Evolutionary conservation across 1,140 invertebrate genomes (phyloP), one percentile per base, ranked within the genome.

Genomic region (Eurosta solidaginis): DNA sequence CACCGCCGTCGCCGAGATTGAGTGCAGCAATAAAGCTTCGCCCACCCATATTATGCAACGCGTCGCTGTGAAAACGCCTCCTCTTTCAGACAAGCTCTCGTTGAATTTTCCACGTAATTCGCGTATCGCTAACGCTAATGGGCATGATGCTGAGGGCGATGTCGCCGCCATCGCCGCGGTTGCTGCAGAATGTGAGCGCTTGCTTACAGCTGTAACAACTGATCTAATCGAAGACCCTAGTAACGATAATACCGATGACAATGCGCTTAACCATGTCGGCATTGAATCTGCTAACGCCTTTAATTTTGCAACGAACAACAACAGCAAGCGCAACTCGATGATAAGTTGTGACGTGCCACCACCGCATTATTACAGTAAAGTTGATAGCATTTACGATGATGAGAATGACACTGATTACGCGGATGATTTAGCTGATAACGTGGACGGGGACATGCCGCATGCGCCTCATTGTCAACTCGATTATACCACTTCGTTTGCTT

Each of bases 131-230:
- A n/a, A n/a, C n/a, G 33, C 9, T 40, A 14, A 68, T n/a, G 20
- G 54, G 27, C 3, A 59, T 33, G 54, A 59, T 36, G 59, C 59
- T 40, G 33, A 20, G 7, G 59, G 59, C 6, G 59, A 68, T 20
- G n/a, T 68, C 33, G n/a, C 59, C 14, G 59, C 59, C n/a, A 68
- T 68, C 36, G 59, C 59, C 7, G 59, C 59, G 12, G 59, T 68
- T 20, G 59, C 59, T 68, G 59, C 59, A 5, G 59, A 68, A 17
- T 68, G 59, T 68, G 59, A 68, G 59, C 59, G 59, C 3, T 68
- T 68, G 59, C 59, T 68, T 20, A 33, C 59, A 68, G 59, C 59
- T 68, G 59, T 33, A 68, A 42, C 59, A 68, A 33, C 59, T 68
- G 54, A 59, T 36, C 4, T 2, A 33, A 29, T n/a, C n/a, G 45